Conservation (phyloP, 2,113 vertebrate genomes). For the Hemichromis elongatus region DNA sequence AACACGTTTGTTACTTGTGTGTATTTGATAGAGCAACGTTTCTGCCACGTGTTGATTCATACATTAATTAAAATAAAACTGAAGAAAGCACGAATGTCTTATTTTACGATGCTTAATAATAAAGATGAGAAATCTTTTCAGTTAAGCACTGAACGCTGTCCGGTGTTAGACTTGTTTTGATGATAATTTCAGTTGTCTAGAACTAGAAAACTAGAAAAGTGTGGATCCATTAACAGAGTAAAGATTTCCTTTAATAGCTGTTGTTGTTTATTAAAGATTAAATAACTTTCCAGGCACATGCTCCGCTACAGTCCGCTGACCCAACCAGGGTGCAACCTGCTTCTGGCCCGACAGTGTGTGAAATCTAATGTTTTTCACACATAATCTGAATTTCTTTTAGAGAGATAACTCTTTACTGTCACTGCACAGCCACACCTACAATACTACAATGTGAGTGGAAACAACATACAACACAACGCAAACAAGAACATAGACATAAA, state of each 20-base stretch:
- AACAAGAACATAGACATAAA: too few species aligned
- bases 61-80: background rate
- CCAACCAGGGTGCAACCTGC: background rate
- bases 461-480: too few species aligned
- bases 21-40: background rate
- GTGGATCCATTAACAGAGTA: background rate
- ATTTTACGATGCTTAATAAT: background rate
- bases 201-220: too few species aligned
- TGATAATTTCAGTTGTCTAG: background rate
- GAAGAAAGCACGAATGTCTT: background rate
- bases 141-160: background rate
- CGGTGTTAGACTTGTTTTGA: background rate
- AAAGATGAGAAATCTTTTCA: background rate
- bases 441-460: too few species aligned
- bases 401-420: too few species aligned
- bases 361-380: background rate
- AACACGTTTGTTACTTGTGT: background rate
- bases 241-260: background rate
- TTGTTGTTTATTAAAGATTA: background rate
- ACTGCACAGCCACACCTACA: too few species aligned
- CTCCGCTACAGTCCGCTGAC: background rate
- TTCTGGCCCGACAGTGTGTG: background rate
- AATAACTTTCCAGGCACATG: background rate
- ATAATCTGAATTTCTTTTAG: background rate
- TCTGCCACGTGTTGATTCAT: background rate